A percentile compares a stretch with the other conserved stretches of the same genome.
Conservation (phyloP, 2,113 vertebrate species). For the Serinus canaria region DNA sequence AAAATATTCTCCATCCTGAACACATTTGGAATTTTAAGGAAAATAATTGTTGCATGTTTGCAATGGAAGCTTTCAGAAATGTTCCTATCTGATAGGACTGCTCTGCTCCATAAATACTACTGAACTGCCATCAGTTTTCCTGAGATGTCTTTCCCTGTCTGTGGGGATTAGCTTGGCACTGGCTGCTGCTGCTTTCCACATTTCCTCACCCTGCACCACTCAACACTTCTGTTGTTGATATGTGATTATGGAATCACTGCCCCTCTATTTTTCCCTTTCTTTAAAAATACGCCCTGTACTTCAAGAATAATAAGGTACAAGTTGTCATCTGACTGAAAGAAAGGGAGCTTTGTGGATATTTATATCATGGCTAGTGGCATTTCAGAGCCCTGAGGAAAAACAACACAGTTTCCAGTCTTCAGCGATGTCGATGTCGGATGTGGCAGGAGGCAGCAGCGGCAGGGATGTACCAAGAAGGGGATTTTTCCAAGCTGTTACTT, state of each 20-base stretch:
- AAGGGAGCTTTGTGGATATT: conserved; percentile 34
- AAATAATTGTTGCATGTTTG: not conserved
- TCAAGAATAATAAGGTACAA: conserved; percentile 14
- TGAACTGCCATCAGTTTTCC: not conserved
- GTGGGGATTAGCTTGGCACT: not conserved
- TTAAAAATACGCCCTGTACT: not conserved
- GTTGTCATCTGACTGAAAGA: conserved; percentile 21
- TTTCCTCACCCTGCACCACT: not conserved
- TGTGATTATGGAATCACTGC: not conserved
- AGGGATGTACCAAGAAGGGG: not conserved
- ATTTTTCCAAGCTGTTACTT: conserved; percentile 36
- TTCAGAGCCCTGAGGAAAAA: conserved; percentile 7
- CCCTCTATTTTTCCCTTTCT: not conserved
- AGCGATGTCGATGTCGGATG: not conserved
- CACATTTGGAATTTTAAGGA: not conserved
- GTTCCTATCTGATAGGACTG: not conserved
- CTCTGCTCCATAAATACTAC: not conserved
- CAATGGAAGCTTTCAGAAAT: not conserved
- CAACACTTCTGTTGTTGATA: not conserved
- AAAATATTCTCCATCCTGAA: not conserved
- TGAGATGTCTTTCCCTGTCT: not conserved
- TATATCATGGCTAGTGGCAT: conserved; percentile 21
- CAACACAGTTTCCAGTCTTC: not conserved
- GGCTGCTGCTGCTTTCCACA: not conserved
- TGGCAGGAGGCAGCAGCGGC: not conserved